Conservation (phyloP, 2,888 invertebrate species). For the Nesidiocoris tenuis region DNA sequence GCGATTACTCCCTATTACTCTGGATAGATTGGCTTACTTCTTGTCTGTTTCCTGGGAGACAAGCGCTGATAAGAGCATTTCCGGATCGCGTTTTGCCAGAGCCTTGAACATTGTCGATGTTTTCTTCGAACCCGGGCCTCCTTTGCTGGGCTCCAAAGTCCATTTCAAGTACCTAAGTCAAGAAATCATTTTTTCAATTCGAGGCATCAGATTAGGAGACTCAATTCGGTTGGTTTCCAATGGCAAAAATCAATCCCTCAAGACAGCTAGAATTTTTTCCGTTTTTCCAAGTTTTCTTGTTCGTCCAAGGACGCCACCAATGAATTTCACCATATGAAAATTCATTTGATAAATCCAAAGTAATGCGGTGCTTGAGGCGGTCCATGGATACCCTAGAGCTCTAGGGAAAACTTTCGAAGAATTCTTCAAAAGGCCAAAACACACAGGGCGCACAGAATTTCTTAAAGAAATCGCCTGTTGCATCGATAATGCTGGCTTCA, state of each 20-base stretch:
- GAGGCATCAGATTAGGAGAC: background rate
- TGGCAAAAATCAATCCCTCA: background rate
- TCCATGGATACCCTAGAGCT: too few relatives aligned
- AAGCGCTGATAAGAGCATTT: slow-evolving; percentile 26
- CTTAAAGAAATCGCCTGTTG: too few relatives aligned
- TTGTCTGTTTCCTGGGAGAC: slow-evolving; percentile 13
- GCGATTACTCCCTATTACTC: too few relatives aligned
- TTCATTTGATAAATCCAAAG: too few relatives aligned
- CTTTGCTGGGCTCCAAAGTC: slow-evolving; percentile 40
- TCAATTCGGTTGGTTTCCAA: background rate
- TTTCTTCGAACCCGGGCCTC: slow-evolving; percentile 38
- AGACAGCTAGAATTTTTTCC: background rate
- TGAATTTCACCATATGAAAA: too few relatives aligned
- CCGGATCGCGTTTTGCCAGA: slow-evolving; percentile 41
- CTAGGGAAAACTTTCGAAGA: too few relatives aligned
- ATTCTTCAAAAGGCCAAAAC: too few relatives aligned
- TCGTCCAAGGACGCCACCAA: too few relatives aligned
- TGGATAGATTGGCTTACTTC: too few relatives aligned
- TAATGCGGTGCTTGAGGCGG: too few relatives aligned
- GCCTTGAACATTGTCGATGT: slow-evolving; percentile 39
- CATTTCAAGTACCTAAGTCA: slow-evolving; percentile 37
- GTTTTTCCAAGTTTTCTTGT: background rate
- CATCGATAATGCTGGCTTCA: too few relatives aligned
- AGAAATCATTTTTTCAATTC: background rate
- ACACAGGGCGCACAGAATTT: too few relatives aligned